Evolutionary conservation across 2,888 invertebrate genomes (phyloP).

Genomic region (Ctenicera cuprea): DNA sequence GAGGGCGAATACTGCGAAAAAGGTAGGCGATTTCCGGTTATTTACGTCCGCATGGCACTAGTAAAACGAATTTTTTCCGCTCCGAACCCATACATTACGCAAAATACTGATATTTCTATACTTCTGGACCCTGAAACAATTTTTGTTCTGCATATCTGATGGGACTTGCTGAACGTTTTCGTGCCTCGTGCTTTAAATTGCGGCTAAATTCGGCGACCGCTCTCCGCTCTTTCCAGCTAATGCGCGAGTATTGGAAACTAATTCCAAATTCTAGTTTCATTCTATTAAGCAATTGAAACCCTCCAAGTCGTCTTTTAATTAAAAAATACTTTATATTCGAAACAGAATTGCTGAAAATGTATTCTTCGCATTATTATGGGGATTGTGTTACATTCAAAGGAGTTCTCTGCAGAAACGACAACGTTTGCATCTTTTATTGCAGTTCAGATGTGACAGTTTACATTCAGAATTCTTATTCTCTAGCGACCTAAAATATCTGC

Average conservation of each 20-base stretch:
- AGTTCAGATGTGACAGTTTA: slow-evolving; percentile 23
- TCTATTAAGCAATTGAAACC: neutral
- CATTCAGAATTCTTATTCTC: slow-evolving; percentile 25
- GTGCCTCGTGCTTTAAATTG: slow-evolving; percentile 25
- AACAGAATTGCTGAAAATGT: neutral
- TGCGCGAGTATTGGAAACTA: slow-evolving; percentile 10
- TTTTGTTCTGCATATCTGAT: slow-evolving; percentile 36
- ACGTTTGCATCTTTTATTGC: slow-evolving; percentile 33
- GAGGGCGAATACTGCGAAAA: slow-evolving; percentile 96
- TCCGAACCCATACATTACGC: slow-evolving; percentile 24
- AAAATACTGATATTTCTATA: slow-evolving; percentile 34
- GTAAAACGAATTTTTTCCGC: slow-evolving; percentile 28
- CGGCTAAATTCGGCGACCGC: slow-evolving; percentile 4
- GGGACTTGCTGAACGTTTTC: slow-evolving; percentile 29
- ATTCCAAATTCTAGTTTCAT: slow-evolving; percentile 11
- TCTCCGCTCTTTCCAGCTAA: no score
- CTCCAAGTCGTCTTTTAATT: neutral
- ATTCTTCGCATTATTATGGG: slow-evolving; percentile 13
- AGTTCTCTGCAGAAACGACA: slow-evolving; percentile 24
- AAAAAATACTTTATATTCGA: slow-evolving; percentile 3
- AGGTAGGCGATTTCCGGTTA: slow-evolving; percentile 76
- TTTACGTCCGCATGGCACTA: slow-evolving; percentile 35
- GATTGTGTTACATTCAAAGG: slow-evolving; percentile 13
- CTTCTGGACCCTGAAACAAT: slow-evolving; percentile 33
- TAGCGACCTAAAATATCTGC: slow-evolving; percentile 29